phyloP scores from a whole-genome alignment of 2,888 invertebrate genomes.

The Actias luna region DNA sequence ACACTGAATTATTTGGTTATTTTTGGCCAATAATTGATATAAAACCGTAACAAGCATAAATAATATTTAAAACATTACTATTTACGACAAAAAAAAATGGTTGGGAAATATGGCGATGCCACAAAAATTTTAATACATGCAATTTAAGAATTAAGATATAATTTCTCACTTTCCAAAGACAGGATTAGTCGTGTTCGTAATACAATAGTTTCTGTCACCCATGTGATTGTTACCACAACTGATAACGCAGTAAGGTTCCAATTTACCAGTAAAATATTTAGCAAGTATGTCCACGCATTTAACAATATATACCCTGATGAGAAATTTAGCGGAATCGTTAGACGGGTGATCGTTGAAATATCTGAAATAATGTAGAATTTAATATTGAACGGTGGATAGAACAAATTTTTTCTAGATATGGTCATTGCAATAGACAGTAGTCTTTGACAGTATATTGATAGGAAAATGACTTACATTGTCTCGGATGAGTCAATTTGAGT shows the following conservation, averaged over 20 bases:
- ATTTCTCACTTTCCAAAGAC: constrained; percentile 87
- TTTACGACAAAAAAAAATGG: too few relatives aligned
- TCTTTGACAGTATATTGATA: neutral
- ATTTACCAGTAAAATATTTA: constrained; percentile 85
- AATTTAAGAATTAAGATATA: too few relatives aligned
- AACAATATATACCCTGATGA: constrained; percentile 90
- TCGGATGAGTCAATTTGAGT: neutral
- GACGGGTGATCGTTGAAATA: constrained; percentile 83
- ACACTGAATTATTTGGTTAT: too few relatives aligned
- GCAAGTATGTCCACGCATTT: constrained; percentile 87
- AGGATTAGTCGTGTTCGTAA: constrained; percentile 89
- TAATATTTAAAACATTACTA: too few relatives aligned
- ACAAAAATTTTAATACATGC: too few relatives aligned
- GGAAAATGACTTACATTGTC: neutral
- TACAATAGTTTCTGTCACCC: constrained; percentile 85
- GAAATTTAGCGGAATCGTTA: constrained; percentile 82
- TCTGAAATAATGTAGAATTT: constrained; percentile 40
- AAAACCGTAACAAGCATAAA: too few relatives aligned
- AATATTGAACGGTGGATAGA: neutral
- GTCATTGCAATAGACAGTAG: neutral
- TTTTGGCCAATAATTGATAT: too few relatives aligned
- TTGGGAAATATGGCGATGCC: too few relatives aligned
- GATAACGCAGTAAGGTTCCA: constrained; percentile 90
- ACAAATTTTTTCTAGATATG: neutral
- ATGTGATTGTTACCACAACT: constrained; percentile 83